Percentiles rank a stretch among this genome's conserved stretches.
Conservation (phyloP, 2,113 vertebrate species). For the Tachysurus fulvidraco region DNA sequence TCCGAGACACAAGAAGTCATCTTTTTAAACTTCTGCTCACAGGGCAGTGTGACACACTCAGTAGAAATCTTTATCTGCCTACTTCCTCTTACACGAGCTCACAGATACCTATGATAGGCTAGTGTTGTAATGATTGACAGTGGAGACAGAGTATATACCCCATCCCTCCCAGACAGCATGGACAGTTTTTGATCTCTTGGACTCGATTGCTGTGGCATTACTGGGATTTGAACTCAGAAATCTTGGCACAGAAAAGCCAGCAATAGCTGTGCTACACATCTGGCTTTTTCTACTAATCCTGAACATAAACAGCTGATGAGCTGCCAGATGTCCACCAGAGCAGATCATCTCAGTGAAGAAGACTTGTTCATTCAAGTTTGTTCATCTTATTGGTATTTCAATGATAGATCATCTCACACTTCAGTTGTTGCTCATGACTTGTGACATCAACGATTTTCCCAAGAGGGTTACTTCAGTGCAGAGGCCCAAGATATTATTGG, state of each 20-base stretch:
- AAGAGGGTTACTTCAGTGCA: not conserved
- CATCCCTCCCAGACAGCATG: not conserved
- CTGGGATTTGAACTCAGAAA: not conserved
- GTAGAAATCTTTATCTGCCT: not conserved
- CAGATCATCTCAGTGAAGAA: conserved; percentile 3
- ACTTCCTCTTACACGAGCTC: not conserved
- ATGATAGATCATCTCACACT: not conserved
- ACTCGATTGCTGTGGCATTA: not conserved
- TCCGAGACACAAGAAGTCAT: not conserved
- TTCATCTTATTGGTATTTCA: not conserved
- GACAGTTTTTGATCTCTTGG: not conserved
- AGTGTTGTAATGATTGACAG: not conserved
- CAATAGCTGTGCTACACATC: not conserved
- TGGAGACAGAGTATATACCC: not conserved
- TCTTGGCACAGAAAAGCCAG: not conserved
- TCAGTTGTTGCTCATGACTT: not conserved
- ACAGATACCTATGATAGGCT: not conserved
- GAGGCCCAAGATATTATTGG: not conserved
- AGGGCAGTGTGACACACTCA: not conserved
- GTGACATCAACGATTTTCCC: not conserved
- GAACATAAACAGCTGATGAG: not conserved
- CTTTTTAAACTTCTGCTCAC: not conserved
- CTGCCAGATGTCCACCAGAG: not conserved
- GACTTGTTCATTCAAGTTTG: not conserved
- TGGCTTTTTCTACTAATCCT: not conserved